Percentiles rank a stretch among this genome's conserved stretches.
phyloP scores from a whole-genome alignment of 2,888 invertebrate genomes.

The Panopea generosa region DNA sequence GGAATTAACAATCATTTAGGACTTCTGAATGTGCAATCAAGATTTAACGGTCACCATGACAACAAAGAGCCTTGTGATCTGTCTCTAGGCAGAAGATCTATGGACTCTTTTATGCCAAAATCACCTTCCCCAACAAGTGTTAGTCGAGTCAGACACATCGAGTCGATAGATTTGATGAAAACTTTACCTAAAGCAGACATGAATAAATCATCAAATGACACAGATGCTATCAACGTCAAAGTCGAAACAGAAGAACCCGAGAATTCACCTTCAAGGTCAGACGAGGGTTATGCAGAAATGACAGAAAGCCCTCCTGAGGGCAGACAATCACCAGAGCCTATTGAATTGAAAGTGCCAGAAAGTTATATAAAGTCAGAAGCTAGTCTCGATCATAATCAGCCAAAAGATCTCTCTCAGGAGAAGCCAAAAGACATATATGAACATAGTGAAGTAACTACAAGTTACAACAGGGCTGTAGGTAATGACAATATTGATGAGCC shows the following conservation, averaged over 20 bases:
- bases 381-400: constrained; percentile 14
- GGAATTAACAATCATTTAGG: constrained; percentile 44
- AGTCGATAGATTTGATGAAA: not conserved
- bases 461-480: no score
- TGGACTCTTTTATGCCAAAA: constrained; percentile 34
- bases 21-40: constrained; percentile 37
- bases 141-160: not conserved
- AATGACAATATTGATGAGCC: not conserved
- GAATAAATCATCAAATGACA: constrained; percentile 6
- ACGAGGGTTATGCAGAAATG: constrained; percentile 38
- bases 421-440: constrained; percentile 22
- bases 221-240: constrained; percentile 15
- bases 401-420: constrained; percentile 39
- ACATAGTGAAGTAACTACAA: no score
- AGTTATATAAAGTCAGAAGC: constrained; percentile 11
- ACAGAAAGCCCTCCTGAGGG: constrained; percentile 28
- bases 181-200: not conserved
- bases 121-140: constrained; percentile 12
- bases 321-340: constrained; percentile 25
- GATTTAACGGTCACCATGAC: constrained; percentile 41
- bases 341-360: constrained; percentile 15
- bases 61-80: constrained; percentile 69
- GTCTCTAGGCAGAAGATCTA: constrained; percentile 60
- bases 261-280: constrained; percentile 30
- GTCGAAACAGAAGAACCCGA: constrained; percentile 19